Evolutionary conservation across 2,888 invertebrate genomes (phyloP).

Genomic region (Calameuta idolon): DNA sequence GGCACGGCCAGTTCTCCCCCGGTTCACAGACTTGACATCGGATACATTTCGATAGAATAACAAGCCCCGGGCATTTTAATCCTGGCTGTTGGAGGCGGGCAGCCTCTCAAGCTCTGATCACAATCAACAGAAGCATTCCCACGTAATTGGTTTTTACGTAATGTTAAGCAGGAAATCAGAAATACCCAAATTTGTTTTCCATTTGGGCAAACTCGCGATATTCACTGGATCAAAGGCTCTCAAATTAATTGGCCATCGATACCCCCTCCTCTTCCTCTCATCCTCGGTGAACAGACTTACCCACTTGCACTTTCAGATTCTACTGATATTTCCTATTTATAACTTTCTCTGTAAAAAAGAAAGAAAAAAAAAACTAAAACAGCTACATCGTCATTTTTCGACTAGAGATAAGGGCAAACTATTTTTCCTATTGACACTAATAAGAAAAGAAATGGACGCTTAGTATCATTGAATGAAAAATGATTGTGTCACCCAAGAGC

Average conservation of each 20-base stretch:
- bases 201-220: slow-evolving; percentile 54
- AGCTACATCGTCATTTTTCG: too few relatives aligned
- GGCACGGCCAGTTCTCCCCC: slow-evolving; percentile 12
- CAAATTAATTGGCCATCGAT: slow-evolving; percentile 5
- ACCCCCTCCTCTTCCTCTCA: too few relatives aligned
- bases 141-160: slow-evolving; percentile 65
- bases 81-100: slow-evolving; percentile 25
- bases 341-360: too few relatives aligned
- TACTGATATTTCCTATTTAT: too few relatives aligned
- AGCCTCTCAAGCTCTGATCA: slow-evolving; percentile 40
- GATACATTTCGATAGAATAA: slow-evolving; percentile 61
- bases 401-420: too few relatives aligned
- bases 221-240: slow-evolving; percentile 53
- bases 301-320: too few relatives aligned
- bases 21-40: slow-evolving; percentile 51
- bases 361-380: too few relatives aligned
- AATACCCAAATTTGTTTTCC: slow-evolving; percentile 54
- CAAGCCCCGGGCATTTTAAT: slow-evolving; percentile 46
- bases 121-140: slow-evolving; percentile 62
- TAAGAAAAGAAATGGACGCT: slow-evolving; percentile 19
- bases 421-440: neutral
- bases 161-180: slow-evolving; percentile 54
- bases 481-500: slow-evolving; percentile 42
- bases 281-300: too few relatives aligned
- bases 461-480: slow-evolving; percentile 35